These are phyloP conservation scores for Arenicola marina DNA, from an alignment of 2,888 invertebrate genomes.

Conservation along the genomic window DNA sequence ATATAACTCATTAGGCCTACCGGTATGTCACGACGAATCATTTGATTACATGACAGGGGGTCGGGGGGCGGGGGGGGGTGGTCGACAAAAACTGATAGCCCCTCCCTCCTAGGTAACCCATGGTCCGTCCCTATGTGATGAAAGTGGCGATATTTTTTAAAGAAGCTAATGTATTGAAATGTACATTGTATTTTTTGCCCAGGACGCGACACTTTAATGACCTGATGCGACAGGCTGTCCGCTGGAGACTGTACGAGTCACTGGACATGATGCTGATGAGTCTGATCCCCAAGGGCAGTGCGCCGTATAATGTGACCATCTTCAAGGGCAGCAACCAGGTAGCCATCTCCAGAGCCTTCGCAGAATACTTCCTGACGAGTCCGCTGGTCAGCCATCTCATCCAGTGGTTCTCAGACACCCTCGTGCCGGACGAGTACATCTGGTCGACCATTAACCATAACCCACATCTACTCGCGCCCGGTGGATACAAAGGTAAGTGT, in stretches of 20 bases:
- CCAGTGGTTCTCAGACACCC: conserved; percentile 27
- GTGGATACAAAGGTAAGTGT: too few relatives aligned
- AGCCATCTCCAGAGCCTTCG: conserved; percentile 21
- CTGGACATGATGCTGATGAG: conserved; percentile 16
- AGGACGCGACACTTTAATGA: conserved; percentile 7
- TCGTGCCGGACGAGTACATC: conserved; percentile 30
- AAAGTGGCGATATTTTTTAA: too few relatives aligned
- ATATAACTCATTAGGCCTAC: too few relatives aligned
- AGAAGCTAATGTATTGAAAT: too few relatives aligned
- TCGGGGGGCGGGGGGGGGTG: too few relatives aligned
- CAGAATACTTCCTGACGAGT: conserved; percentile 20
- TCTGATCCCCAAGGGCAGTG: conserved; percentile 6
- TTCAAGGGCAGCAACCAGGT: conserved; percentile 33
- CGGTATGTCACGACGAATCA: too few relatives aligned
- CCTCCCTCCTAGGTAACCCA: too few relatives aligned
- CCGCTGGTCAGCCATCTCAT: conserved; percentile 11
- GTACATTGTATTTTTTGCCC: too few relatives aligned
- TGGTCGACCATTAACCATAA: conserved; percentile 31
- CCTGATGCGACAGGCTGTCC: conserved; percentile 14
- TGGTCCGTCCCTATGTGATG: too few relatives aligned
- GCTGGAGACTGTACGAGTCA: conserved; percentile 17
- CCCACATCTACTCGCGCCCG: conserved; percentile 24
- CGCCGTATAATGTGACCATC: conserved; percentile 23
- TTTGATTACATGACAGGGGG: too few relatives aligned
- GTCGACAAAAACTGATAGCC: too few relatives aligned